phyloP scores from a whole-genome alignment of 2,888 invertebrate genomes.

The Apotomis capreana region DNA sequence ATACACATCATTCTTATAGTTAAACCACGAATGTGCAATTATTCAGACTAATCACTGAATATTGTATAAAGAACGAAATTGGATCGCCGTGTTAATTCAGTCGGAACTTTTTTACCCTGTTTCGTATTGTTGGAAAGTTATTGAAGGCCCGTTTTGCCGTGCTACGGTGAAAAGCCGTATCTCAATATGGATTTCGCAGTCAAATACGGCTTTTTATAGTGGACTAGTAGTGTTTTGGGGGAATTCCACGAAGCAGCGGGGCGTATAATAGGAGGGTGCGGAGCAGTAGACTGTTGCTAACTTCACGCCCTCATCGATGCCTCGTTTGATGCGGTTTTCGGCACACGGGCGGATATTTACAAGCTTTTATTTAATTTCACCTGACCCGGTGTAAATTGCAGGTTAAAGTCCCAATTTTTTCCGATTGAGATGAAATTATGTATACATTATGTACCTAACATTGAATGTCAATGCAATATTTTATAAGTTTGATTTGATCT shows the following conservation, averaged over 20 bases:
- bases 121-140: constrained; percentile 2
- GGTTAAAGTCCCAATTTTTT: too few relatives aligned
- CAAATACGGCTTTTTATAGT: too few relatives aligned
- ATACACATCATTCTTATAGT: too few relatives aligned
- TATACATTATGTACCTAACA: too few relatives aligned
- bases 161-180: too few relatives aligned
- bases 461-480: too few relatives aligned
- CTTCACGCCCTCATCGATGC: constrained; percentile 32
- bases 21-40: too few relatives aligned
- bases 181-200: too few relatives aligned
- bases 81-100: not conserved
- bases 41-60: not conserved
- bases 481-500: too few relatives aligned
- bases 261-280: constrained; percentile 39
- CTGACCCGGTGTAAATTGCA: too few relatives aligned
- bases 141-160: constrained; percentile 1
- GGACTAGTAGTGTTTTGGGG: constrained; percentile 12
- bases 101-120: not conserved
- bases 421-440: too few relatives aligned
- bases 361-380: too few relatives aligned
- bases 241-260: constrained; percentile 35
- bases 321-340: constrained; percentile 19
- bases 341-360: not conserved
- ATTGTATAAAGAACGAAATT: not conserved
- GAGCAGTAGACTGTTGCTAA: constrained; percentile 38